Conservation (phyloP, 53 echinoderm and acorn worm genomes). For the Paracentrotus lividus region DNA sequence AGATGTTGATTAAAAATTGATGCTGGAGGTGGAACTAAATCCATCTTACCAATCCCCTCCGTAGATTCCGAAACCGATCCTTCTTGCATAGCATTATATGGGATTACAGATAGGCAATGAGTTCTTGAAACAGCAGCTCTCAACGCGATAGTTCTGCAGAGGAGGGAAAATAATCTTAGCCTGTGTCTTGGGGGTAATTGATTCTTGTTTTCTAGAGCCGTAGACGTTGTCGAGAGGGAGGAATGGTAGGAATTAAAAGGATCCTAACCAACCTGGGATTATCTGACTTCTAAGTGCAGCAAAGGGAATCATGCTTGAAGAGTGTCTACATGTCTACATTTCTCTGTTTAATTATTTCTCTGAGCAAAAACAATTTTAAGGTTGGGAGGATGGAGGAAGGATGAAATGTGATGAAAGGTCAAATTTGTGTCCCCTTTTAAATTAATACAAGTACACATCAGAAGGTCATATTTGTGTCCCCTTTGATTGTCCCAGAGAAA, state of each 20-base stretch:
- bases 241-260: conserved; percentile 25
- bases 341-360: conserved; percentile 27
- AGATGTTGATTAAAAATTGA: background rate
- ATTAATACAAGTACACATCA: too few relatives aligned
- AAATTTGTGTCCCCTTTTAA: background rate
- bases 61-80: background rate
- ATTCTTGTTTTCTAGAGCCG: conserved; percentile 49
- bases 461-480: too few relatives aligned
- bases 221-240: background rate
- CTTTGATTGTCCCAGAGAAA: background rate
- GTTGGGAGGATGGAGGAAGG: too few relatives aligned
- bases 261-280: background rate
- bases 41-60: background rate
- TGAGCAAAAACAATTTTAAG: background rate
- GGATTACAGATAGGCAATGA: conserved; percentile 15
- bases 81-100: background rate
- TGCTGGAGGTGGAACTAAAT: background rate
- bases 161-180: conserved; percentile 25
- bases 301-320: background rate
- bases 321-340: background rate
- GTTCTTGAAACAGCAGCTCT: background rate
- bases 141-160: background rate
- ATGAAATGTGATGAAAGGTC: background rate
- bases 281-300: background rate
- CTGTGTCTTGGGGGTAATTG: conserved; percentile 47